These are phyloP conservation scores for Acrobasis repandana DNA, from an alignment of 2,888 invertebrate genomes.

Conservation along the genomic window DNA sequence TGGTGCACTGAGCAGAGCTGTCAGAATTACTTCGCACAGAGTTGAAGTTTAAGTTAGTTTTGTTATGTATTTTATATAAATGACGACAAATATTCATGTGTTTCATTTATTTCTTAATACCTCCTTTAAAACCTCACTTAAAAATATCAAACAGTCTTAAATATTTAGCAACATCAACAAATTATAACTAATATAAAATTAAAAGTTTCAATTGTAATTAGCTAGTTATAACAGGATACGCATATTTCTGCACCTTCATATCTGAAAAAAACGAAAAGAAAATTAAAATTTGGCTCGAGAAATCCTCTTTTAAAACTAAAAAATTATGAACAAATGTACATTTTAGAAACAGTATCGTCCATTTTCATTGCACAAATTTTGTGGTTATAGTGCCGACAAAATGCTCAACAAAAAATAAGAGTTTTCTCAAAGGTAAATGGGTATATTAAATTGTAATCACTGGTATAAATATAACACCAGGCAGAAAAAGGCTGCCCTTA, in stretches of 20 bases:
- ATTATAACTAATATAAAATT: not conserved
- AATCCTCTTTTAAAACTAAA: too few species aligned
- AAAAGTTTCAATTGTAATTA: not conserved
- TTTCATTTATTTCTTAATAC: conserved; percentile 38
- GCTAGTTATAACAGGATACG: conserved; percentile 66
- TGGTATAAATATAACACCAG: too few species aligned
- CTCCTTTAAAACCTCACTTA: conserved; percentile 8
- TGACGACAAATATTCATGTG: conserved; percentile 34
- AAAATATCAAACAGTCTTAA: conserved; percentile 31
- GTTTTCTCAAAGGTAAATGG: too few species aligned
- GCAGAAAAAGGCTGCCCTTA: too few species aligned
- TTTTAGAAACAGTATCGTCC: too few species aligned
- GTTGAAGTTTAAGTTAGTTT: conserved; percentile 33
- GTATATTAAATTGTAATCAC: too few species aligned
- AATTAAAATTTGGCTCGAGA: too few species aligned
- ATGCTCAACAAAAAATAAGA: too few species aligned
- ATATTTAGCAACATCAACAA: not conserved
- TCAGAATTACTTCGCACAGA: conserved; percentile 25
- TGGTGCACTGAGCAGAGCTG: not conserved
- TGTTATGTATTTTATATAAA: conserved; percentile 48
- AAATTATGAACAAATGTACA: too few species aligned
- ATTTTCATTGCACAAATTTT: too few species aligned
- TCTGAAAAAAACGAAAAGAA: conserved; percentile 64
- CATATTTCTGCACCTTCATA: conserved; percentile 62
- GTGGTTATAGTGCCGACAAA: too few species aligned